A percentile compares a stretch with the other conserved stretches of the same genome.
phyloP scores from a whole-genome alignment of 1,140 invertebrate species.

The Spodoptera litura region DNA sequence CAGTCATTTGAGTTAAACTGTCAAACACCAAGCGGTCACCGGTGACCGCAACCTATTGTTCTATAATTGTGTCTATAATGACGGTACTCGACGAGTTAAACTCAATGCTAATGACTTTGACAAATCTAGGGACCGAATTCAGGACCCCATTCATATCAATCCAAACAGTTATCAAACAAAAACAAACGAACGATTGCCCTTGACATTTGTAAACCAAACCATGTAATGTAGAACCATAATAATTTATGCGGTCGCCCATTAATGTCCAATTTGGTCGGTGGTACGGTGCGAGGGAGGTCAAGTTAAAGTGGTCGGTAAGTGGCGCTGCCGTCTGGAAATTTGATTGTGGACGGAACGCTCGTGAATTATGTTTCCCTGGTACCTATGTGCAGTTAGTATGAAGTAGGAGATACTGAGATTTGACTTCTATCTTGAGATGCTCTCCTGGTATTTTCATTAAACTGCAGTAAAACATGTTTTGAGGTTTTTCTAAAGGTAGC shows the following conservation, averaged over 20 bases:
- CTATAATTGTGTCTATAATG: no score
- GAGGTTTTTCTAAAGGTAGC: no score
- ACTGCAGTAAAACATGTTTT: no score
- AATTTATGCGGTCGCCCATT: constrained; percentile 34
- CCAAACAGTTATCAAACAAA: constrained; percentile 5
- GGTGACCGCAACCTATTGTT: no score
- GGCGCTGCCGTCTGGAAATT: constrained; percentile 28
- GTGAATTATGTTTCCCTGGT: constrained; percentile 33
- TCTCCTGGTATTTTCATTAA: no score
- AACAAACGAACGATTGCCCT: constrained; percentile 16
- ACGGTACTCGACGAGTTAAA: no score
- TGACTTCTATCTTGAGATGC: background rate
- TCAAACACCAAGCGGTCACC: no score
- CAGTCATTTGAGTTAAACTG: no score
- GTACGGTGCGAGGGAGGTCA: constrained; percentile 1
- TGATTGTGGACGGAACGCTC: constrained; percentile 20
- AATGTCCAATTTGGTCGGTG: background rate
- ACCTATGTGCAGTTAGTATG: constrained; percentile 15
- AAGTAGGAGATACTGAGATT: constrained; percentile 1
- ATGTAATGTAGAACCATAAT: constrained; percentile 16
- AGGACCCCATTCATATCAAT: background rate
- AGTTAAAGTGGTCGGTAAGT: constrained; percentile 32
- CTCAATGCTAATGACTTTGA: no score
- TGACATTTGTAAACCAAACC: constrained; percentile 21
- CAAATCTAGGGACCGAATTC: background rate